phyloP scores from a whole-genome alignment of 2,113 vertebrate genomes.

The Notothenia rossii region DNA sequence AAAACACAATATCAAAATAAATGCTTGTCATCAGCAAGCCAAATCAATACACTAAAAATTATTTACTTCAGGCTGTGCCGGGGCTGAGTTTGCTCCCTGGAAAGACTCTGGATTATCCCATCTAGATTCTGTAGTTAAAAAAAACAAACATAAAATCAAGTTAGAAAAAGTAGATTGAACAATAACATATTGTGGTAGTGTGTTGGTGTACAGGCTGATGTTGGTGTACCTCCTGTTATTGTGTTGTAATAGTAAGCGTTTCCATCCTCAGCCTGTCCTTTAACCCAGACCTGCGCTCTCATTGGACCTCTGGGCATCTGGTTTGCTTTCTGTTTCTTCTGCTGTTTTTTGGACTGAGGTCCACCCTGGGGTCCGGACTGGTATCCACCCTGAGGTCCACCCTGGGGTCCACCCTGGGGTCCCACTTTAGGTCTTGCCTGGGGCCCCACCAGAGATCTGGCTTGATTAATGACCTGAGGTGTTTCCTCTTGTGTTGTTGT shows the following conservation, averaged over 20 bases:
- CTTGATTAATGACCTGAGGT: conserved; percentile 1
- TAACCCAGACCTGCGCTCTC: conserved; percentile 83
- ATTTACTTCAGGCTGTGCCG: conserved; percentile 55
- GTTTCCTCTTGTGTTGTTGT: background rate
- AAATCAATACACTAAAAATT: background rate
- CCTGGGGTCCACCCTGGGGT: background rate
- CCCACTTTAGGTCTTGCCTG: background rate
- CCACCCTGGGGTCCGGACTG: too few species aligned
- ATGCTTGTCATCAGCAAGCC: background rate
- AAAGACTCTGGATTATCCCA: conserved; percentile 79
- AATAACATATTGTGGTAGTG: background rate
- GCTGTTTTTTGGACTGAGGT: background rate
- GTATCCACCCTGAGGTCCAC: background rate
- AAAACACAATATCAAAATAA: background rate
- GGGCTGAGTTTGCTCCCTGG: conserved; percentile 27
- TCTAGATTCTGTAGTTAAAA: conserved; percentile 74
- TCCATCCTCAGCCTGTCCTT: conserved; percentile 88
- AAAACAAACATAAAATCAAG: background rate
- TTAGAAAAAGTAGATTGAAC: background rate
- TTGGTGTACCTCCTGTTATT: conserved; percentile 89
- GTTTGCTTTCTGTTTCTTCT: conserved; percentile 11
- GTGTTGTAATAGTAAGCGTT: conserved; percentile 92
- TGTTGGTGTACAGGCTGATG: background rate
- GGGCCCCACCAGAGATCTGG: background rate
- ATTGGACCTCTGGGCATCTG: background rate